phyloP scores from a whole-genome alignment of 2,888 invertebrate species.

The Trilocha varians region DNA sequence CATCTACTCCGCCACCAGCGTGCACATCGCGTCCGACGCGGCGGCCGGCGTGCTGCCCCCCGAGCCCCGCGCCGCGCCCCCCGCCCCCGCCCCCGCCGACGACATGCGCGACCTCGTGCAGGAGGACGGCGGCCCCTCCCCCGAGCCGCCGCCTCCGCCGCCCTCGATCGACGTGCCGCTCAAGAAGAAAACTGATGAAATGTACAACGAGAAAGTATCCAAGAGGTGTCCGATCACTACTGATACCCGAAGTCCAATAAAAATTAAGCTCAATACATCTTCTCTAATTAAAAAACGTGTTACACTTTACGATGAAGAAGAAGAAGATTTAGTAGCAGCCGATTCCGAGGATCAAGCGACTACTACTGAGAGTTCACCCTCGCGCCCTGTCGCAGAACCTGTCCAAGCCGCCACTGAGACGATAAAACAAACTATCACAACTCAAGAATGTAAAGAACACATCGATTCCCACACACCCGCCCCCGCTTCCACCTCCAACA shows the following conservation, averaged over 20 bases:
- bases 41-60: constrained; percentile 17
- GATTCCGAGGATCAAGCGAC: neutral
- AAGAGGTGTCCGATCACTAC: constrained; percentile 52
- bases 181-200: constrained; percentile 34
- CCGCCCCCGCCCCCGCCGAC: constrained; percentile 15
- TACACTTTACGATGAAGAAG: constrained; percentile 71
- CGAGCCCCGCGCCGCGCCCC: constrained; percentile 13
- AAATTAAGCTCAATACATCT: constrained; percentile 55
- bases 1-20: constrained; percentile 86
- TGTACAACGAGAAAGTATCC: constrained; percentile 51
- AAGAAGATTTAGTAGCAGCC: constrained; percentile 13
- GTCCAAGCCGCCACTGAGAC: neutral
- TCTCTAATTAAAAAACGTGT: constrained; percentile 67
- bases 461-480: neutral
- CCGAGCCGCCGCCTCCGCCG: constrained; percentile 11
- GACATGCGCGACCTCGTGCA: constrained; percentile 35
- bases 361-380: neutral
- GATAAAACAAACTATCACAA: neutral
- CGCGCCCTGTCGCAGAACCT: neutral
- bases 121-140: constrained; percentile 27
- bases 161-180: constrained; percentile 6
- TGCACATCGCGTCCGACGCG: constrained; percentile 77
- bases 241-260: constrained; percentile 53
- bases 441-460: neutral
- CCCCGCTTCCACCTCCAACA: neutral